A percentile compares a stretch with the other conserved stretches of the same genome.
phyloP scores from a whole-genome alignment of 2,797 vertebrate species.

The Rhinichthys osculus region DNA sequence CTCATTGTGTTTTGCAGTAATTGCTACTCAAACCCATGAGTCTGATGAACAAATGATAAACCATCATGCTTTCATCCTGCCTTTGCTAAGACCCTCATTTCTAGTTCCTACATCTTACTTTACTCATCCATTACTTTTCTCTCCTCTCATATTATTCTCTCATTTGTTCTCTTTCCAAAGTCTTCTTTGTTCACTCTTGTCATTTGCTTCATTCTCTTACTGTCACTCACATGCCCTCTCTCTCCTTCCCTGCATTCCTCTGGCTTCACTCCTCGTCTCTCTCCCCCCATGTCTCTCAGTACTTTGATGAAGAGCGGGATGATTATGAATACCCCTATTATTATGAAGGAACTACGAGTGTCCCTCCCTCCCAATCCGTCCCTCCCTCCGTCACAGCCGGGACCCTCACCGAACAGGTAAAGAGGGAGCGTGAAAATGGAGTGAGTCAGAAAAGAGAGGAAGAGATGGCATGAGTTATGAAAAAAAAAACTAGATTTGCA shows the following conservation, averaged over 20 bases:
- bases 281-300: slow-evolving; percentile 69
- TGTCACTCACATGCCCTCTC: slow-evolving; percentile 38
- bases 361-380: slow-evolving; percentile 65
- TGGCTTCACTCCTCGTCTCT: slow-evolving; percentile 47
- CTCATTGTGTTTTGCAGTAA: slow-evolving; percentile 38
- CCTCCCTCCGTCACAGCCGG: slow-evolving; percentile 63
- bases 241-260: slow-evolving; percentile 57
- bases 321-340: slow-evolving; percentile 79
- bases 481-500: neutral
- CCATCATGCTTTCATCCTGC: slow-evolving; percentile 42
- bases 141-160: neutral
- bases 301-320: slow-evolving; percentile 83
- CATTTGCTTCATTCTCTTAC: neutral
- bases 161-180: neutral
- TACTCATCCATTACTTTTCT: neutral
- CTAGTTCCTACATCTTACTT: slow-evolving; percentile 38
- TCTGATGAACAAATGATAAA: slow-evolving; percentile 32
- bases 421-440: slow-evolving; percentile 66
- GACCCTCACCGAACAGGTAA: slow-evolving; percentile 71
- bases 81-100: neutral
- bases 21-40: slow-evolving; percentile 34
- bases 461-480: slow-evolving; percentile 42
- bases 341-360: slow-evolving; percentile 75
- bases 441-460: slow-evolving; percentile 64
- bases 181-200: neutral